These are phyloP conservation scores for Archips xylosteana DNA, from an alignment of 2,888 invertebrate genomes.

Conservation along the genomic window DNA sequence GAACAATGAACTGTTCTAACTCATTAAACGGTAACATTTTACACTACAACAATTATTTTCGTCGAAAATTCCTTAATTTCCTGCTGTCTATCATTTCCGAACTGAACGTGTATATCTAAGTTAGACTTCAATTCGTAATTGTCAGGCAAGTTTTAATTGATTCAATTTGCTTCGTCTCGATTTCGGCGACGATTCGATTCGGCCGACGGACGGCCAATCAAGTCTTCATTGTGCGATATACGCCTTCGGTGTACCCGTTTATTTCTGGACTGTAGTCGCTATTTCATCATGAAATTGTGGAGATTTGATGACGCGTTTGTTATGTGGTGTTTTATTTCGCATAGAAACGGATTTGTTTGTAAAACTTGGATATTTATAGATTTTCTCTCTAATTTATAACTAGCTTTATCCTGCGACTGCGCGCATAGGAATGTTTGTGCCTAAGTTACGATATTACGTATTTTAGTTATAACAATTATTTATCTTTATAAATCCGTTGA, in stretches of 20 bases:
- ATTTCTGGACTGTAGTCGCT: neutral
- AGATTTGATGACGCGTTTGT: neutral
- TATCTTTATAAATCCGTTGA: too few species aligned
- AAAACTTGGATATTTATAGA: neutral
- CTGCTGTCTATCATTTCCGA: neutral
- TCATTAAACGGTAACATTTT: neutral
- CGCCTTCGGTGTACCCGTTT: slow-evolving; percentile 4
- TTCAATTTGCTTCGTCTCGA: slow-evolving; percentile 35
- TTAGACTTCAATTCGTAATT: neutral
- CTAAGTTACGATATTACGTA: too few species aligned
- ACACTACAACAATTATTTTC: neutral
- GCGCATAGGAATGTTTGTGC: too few species aligned
- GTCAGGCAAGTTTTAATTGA: slow-evolving; percentile 36
- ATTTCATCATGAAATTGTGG: neutral
- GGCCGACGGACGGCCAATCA: slow-evolving; percentile 14
- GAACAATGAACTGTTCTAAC: neutral
- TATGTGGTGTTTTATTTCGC: neutral
- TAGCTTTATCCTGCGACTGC: too few species aligned
- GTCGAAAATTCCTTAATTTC: neutral
- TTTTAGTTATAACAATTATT: too few species aligned
- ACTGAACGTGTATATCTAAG: neutral
- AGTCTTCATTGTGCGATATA: slow-evolving; percentile 14
- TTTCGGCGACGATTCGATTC: neutral
- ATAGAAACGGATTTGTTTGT: neutral
- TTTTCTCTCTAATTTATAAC: too few species aligned